Conservation (phyloP, 2,888 invertebrate species). For the Trissonchulus latispiculum region DNA sequence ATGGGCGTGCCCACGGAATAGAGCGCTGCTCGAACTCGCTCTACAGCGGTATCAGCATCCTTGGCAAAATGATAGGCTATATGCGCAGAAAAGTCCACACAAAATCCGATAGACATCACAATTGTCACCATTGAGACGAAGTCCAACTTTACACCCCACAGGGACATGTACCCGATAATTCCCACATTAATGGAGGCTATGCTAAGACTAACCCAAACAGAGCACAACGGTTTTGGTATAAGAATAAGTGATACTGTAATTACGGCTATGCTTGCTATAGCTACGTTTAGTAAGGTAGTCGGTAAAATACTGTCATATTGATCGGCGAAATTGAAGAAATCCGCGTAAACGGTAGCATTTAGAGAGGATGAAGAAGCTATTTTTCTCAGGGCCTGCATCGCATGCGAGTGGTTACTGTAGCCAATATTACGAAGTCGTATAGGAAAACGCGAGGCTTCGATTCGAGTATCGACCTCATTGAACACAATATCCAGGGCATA, state of each 20-base stretch:
- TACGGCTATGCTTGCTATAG: conserved; percentile 63
- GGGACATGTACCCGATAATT: conserved; percentile 87
- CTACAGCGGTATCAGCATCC: conserved; percentile 52
- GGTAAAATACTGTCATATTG: conserved; percentile 42
- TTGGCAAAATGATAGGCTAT: conserved; percentile 61
- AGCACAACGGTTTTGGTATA: conserved; percentile 79
- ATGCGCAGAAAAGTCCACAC: conserved; percentile 86
- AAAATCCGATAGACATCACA: conserved; percentile 16
- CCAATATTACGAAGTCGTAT: conserved; percentile 37
- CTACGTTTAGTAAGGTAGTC: conserved; percentile 56
- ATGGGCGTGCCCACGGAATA: conserved; percentile 82
- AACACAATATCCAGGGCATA: conserved; percentile 39
- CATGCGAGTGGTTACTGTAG: conserved; percentile 33
- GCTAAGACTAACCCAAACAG: conserved; percentile 86
- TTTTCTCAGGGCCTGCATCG: conserved; percentile 38
- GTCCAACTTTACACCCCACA: conserved; percentile 76
- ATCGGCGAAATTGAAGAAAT: conserved; percentile 43
- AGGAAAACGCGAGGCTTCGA: conserved; percentile 39
- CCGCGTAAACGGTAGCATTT: conserved; percentile 40
- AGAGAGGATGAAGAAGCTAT: conserved; percentile 34
- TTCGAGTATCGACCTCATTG: conserved; percentile 28
- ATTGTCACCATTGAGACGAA: conserved; percentile 66
- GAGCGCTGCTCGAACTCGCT: conserved; percentile 69
- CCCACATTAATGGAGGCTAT: conserved; percentile 86
- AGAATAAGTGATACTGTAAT: conserved; percentile 87